These are phyloP conservation scores for Semnornis frantzii DNA, from an alignment of 2,113 vertebrate species.

Conservation along the genomic window DNA sequence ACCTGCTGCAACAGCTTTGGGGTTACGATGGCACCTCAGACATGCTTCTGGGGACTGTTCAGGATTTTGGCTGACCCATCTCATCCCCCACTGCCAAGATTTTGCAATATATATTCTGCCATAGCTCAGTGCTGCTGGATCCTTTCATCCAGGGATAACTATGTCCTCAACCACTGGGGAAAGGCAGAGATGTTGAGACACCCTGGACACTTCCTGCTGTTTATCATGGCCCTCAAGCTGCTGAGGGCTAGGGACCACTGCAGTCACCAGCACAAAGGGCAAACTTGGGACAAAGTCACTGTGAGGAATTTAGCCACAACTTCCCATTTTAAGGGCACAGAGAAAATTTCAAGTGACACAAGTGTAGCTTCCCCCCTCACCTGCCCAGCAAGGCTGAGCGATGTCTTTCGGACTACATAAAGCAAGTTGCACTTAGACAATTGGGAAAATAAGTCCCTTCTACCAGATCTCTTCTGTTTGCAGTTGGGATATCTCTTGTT, in stretches of 20 bases:
- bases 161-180: neutral
- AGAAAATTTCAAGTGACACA: neutral
- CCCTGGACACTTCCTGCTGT: neutral
- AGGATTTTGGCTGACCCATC: neutral
- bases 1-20: neutral
- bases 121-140: neutral
- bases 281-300: neutral
- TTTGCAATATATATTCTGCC: neutral
- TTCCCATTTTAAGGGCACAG: neutral
- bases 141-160: neutral
- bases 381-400: neutral
- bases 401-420: neutral
- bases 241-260: neutral
- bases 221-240: neutral
- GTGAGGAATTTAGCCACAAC: neutral
- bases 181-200: neutral
- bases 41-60: neutral
- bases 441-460: neutral
- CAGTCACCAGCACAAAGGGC: neutral
- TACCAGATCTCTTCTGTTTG: neutral
- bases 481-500: neutral
- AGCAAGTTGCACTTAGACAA: neutral
- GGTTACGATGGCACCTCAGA: neutral
- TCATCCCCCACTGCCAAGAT: neutral
- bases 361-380: neutral